Evolutionary conservation across 1,140 invertebrate species (phyloP), one percentile per base, ranked within the genome.

Genomic region (Heliconius hewitsoni): DNA sequence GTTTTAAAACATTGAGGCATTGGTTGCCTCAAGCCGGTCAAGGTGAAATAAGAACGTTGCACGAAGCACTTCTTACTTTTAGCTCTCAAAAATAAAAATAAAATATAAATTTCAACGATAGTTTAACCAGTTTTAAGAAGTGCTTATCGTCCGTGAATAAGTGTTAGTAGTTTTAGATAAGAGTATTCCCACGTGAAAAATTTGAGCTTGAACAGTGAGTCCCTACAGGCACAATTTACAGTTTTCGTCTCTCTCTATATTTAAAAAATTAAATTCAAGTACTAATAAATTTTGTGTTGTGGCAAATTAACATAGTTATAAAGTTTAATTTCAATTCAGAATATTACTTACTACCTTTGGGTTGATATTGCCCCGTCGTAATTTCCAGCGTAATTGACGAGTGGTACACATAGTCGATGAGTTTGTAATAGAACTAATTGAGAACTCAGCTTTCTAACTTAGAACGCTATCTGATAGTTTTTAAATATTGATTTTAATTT

Each of bases 391-490:
- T 75, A 76, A 75, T 80, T 76, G 74, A 72, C 74, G 78, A 70
- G 70, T 8, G 73, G 57, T 71, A 71, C 34, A 76, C 74, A 76
- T 46, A 19, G 34, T n/a, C 39, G 19, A 71, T 72, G 72, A 76
- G 73, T 42, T 79, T 74, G 71, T 76, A 75, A 80, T 80, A 50
- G 46, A 76, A 80, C 70, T 76, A 75, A 80, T 76, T 76, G 74
- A 60, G 66, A 73, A 72, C 34, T 73, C 66, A 16, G 6, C 52
- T 79, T 42, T 27, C 23, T 71, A 66, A 66, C n/a, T 57, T 37
- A 71, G 23, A 27, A 71, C 5, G 5, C n/a, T 39, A 37, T 57
- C 8, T 66, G 42, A 57, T 57, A 57, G 55, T 66, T 66, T 66
- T 66, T 11, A 8, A n/a, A 57, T 57, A 57, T 57, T 57, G 19